Conservation (phyloP, 2,113 vertebrate genomes). For the Sebastes schlegelii region DNA sequence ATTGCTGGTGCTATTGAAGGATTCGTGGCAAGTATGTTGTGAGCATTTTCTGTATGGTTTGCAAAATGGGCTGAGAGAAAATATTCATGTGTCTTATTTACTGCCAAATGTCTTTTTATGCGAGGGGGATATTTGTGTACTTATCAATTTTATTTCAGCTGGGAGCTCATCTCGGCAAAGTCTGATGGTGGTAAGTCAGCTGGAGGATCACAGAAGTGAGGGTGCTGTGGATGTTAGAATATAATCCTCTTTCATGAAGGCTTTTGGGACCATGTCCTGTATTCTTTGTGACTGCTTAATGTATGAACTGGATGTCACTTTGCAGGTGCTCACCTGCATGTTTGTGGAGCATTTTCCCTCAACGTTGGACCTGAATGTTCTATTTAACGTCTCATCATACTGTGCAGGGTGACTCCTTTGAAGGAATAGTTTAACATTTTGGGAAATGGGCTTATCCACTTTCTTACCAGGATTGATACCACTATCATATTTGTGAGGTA, state of each 20-base stretch:
- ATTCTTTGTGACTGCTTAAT: slow-evolving; percentile 16
- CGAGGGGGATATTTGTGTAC: slow-evolving; percentile 71
- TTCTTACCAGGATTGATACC: not conserved
- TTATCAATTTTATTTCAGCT: slow-evolving; percentile 76
- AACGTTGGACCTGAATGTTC: not conserved
- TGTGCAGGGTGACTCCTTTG: not conserved
- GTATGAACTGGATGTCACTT: slow-evolving; percentile 9
- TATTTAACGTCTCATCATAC: not conserved
- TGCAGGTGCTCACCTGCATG: not conserved
- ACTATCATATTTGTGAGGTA: not conserved
- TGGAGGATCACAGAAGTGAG: slow-evolving; percentile 38
- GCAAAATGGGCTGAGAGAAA: slow-evolving; percentile 69
- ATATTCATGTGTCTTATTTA: slow-evolving; percentile 74
- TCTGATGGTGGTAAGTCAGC: slow-evolving; percentile 45
- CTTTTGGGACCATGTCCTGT: slow-evolving; percentile 16
- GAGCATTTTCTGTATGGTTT: slow-evolving; percentile 69
- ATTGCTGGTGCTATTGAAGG: slow-evolving; percentile 79
- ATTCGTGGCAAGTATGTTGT: slow-evolving; percentile 75
- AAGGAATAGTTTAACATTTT: not conserved
- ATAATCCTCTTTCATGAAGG: slow-evolving; percentile 39
- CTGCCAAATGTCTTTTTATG: slow-evolving; percentile 67
- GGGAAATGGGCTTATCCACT: not conserved
- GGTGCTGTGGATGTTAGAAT: slow-evolving; percentile 6
- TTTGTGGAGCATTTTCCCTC: not conserved
- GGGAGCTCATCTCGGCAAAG: slow-evolving; percentile 48